Conservation (phyloP, 2,797 vertebrate genomes). For the Sebastes matsubarae region DNA sequence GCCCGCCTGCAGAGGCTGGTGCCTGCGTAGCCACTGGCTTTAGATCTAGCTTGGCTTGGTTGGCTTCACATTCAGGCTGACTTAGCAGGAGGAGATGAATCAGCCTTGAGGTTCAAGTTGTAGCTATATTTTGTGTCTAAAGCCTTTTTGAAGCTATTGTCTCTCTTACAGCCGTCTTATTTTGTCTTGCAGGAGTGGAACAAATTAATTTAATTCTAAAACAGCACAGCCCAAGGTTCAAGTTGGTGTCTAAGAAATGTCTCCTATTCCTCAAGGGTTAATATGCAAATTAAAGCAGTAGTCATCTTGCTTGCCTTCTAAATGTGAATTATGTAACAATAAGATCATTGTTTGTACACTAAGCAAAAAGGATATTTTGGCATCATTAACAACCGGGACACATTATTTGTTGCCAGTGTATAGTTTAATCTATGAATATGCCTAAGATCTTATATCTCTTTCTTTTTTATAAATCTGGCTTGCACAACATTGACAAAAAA, state of each 20-base stretch:
- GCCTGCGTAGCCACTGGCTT: slow-evolving; percentile 49
- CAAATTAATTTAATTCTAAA: neutral
- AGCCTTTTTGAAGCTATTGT: neutral
- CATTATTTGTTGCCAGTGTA: neutral
- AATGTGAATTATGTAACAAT: slow-evolving; percentile 59
- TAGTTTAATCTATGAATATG: neutral
- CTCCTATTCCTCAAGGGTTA: slow-evolving; percentile 35
- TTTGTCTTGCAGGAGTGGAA: slow-evolving; percentile 16
- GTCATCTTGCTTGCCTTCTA: slow-evolving; percentile 13
- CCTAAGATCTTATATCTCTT: neutral
- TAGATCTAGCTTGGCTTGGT: slow-evolving; percentile 36
- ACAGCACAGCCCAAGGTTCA: neutral
- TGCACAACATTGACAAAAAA: neutral
- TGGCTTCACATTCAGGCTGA: slow-evolving; percentile 58
- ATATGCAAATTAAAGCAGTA: slow-evolving; percentile 20
- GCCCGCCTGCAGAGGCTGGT: slow-evolving; percentile 40
- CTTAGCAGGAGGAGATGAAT: slow-evolving; percentile 11
- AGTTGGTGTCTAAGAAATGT: slow-evolving; percentile 32
- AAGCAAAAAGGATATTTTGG: slow-evolving; percentile 48
- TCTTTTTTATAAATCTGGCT: neutral
- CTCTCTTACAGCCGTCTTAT: neutral
- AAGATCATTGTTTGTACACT: slow-evolving; percentile 35
- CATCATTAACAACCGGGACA: neutral
- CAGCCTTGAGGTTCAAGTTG: neutral
- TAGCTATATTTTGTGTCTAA: neutral